Percentiles rank a stretch among this genome's conserved stretches.
phyloP scores from a whole-genome alignment of 2,888 invertebrate species.

The Aleiodes leptofemur region DNA sequence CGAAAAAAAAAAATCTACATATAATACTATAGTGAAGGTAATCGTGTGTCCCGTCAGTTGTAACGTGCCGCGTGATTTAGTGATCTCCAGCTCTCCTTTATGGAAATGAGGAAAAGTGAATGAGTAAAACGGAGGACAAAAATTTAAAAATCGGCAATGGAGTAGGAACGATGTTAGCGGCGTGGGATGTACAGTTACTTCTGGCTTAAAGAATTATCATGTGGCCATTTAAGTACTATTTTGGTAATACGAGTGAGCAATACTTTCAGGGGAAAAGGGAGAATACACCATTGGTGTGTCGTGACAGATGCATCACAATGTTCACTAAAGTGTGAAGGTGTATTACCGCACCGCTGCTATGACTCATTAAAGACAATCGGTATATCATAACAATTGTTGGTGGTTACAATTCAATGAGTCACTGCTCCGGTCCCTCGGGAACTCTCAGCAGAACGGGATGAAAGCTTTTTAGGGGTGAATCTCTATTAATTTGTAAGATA shows the following conservation, averaged over 20 bases:
- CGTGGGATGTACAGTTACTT: constrained; percentile 11
- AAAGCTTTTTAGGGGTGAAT: too few species aligned
- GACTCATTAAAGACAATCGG: constrained; percentile 20
- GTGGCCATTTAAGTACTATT: constrained; percentile 14
- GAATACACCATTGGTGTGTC: not conserved
- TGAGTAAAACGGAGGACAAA: not conserved
- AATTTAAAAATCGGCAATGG: not conserved
- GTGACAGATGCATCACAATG: constrained; percentile 7
- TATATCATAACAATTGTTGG: constrained; percentile 26
- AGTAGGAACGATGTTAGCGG: not conserved
- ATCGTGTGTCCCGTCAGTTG: constrained; percentile 39
- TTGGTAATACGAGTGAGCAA: constrained; percentile 7
- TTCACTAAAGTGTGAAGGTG: constrained; percentile 12
- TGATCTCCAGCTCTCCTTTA: constrained; percentile 43
- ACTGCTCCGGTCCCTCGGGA: not conserved
- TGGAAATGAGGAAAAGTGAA: constrained; percentile 43
- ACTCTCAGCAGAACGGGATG: not conserved
- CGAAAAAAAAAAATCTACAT: constrained; percentile 19
- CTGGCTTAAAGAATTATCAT: not conserved
- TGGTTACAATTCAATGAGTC: constrained; percentile 4
- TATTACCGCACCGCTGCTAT: constrained; percentile 19
- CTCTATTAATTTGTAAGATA: too few species aligned
- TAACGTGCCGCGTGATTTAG: constrained; percentile 44
- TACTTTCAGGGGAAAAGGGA: not conserved
- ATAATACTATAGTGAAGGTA: constrained; percentile 33